Base-by-base conservation (phyloP, 2,888 invertebrate species). In the Andrena bicolor region DNA sequence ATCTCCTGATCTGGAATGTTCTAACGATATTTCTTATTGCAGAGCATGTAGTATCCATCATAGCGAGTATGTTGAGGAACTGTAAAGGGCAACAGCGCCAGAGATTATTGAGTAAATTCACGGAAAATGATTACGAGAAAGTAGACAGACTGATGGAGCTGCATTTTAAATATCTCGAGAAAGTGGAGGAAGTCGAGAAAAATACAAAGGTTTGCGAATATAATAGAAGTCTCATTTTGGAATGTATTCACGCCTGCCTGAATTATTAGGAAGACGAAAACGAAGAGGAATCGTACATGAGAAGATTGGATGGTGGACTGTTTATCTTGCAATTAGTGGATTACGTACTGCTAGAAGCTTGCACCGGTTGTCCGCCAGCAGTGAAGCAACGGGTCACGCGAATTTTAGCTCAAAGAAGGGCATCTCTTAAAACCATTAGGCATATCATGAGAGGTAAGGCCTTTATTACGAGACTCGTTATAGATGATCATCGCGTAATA, bases 51-150 rank as follows among this genome's bases (percentile, higher is more conserved):
- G 96, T 97, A 23, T 98, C 99, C 0, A 98, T 99, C 80, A 97
- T 99, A 90, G 96, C 98, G 0, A 98, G 98, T 49, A 97, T 99
- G 97, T 94, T 99, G 85, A 96, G 98, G 82, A 99, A 99, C 93
- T 99, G 99, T 92, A 96, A 97, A 89, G 98, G 98, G 0, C 96
- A 97, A 6, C 99, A 99, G 90, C 95, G 99, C 41, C 98, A 98
- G 92, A 95, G 99, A 79, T 94, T 99, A 72, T 94, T 99, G 20
- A 97, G 97, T 88, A 99, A 99, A 95, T 99, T 99, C 93, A 97
- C 97, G 0, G 99, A 99, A 94, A 99, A 99, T 92, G 99, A 99
- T 94, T 97, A 98, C 90, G 99, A 99, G 94, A 99, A 99, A 95
- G 98, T 99, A 0, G 99, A 99, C 94, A 95, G 99, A 82, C 95